A percentile compares a stretch with the other conserved stretches of the same genome.
Evolutionary conservation across 2,113 vertebrate genomes (phyloP).

Genomic region (Mola mola): DNA sequence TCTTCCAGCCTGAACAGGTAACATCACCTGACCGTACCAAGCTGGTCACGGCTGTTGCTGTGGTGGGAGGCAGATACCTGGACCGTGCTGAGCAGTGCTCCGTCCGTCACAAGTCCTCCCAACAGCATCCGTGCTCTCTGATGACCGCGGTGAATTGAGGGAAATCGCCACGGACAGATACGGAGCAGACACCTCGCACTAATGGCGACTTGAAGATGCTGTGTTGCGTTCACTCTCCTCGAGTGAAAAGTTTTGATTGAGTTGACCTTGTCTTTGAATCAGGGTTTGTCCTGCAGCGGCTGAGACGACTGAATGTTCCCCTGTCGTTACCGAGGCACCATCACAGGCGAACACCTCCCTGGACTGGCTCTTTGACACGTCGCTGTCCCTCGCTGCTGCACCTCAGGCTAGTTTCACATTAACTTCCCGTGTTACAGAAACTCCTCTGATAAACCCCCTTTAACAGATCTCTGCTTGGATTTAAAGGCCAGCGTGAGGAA

Average conservation of each 20-base stretch:
- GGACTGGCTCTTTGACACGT: conserved; percentile 55
- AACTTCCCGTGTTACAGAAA: not conserved
- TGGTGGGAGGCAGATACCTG: conserved; percentile 92
- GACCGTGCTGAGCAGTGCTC: conserved; percentile 82
- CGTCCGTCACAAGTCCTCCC: conserved; percentile 89
- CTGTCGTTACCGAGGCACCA: not conserved
- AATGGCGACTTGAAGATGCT: not conserved
- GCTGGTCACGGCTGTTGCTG: not conserved
- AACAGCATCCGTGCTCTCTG: conserved; percentile 90
- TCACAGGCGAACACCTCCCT: conserved; percentile 48
- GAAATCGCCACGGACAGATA: conserved; percentile 99
- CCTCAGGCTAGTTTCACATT: conserved; percentile 2
- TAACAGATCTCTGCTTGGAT: not conserved
- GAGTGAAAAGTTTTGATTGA: not conserved
- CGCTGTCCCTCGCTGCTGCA: conserved; percentile 8
- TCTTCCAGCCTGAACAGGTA: conserved; percentile 43
- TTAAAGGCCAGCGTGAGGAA: conserved; percentile 42
- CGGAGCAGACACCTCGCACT: conserved; percentile 87
- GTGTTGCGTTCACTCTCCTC: not conserved
- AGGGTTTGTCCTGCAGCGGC: conserved; percentile 1
- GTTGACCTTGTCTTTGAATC: not conserved
- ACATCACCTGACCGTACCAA: not conserved
- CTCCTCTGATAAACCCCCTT: not conserved
- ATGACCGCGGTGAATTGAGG: conserved; percentile 96
- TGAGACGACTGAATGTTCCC: conserved; percentile 6